Percentiles rank a stretch among this genome's conserved stretches.
Evolutionary conservation across 2,888 invertebrate genomes (phyloP).

Genomic region (Idaea biselata): DNA sequence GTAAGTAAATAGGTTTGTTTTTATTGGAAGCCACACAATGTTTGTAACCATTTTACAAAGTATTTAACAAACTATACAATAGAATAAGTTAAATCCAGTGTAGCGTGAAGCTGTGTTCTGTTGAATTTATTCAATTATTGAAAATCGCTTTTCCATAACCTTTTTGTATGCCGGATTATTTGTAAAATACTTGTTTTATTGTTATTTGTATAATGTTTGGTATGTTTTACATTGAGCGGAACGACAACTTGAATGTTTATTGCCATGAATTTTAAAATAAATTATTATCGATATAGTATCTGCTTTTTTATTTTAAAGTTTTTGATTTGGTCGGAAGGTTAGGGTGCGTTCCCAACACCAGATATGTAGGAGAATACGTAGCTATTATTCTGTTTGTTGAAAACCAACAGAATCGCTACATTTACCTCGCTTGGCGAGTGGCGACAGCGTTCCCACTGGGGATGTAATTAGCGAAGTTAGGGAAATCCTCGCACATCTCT

Average conservation of each 20-base stretch:
- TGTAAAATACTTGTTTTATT: slow-evolving; percentile 12
- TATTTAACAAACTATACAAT: not conserved
- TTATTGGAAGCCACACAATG: no score
- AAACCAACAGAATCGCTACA: no score
- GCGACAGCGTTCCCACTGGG: no score
- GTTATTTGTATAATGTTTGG: slow-evolving; percentile 2
- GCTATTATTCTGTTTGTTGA: no score
- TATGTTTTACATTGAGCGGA: slow-evolving; percentile 43
- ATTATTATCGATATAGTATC: slow-evolving; percentile 44
- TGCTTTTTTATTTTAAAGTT: slow-evolving; percentile 4
- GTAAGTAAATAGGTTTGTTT: no score
- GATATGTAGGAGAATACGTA: no score
- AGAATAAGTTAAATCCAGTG: not conserved
- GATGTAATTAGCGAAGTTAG: no score
- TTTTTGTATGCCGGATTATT: slow-evolving; percentile 1
- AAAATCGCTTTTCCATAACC: slow-evolving; percentile 5
- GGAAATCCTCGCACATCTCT: no score
- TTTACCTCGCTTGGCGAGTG: no score
- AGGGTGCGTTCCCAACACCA: no score
- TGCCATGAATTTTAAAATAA: slow-evolving; percentile 66
- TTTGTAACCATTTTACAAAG: not conserved
- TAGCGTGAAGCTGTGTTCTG: not conserved
- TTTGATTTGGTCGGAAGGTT: no score
- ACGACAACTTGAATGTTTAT: slow-evolving; percentile 48
- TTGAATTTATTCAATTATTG: not conserved